A percentile compares a stretch with the other conserved stretches of the same genome.
Evolutionary conservation across 2,888 invertebrate genomes (phyloP).

Genomic region (Clostera curtula): DNA sequence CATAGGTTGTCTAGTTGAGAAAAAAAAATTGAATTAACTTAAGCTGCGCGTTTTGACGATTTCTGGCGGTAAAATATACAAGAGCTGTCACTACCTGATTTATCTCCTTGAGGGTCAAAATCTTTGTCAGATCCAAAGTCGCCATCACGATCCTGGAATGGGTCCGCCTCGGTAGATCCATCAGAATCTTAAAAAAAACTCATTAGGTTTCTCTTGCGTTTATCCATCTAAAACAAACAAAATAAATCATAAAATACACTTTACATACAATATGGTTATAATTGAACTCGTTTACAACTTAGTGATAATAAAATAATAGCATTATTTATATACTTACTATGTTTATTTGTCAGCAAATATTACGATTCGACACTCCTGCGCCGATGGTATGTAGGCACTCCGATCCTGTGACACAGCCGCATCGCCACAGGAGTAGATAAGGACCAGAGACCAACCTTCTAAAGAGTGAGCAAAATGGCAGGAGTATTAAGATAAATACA

Average conservation of each 20-base stretch:
- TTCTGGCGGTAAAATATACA: slow-evolving; percentile 1
- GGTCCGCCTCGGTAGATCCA: slow-evolving; percentile 2
- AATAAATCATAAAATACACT: slow-evolving; percentile 1
- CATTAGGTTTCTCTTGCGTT: slow-evolving; percentile 1
- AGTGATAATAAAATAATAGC: slow-evolving; percentile 1
- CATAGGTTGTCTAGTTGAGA: background rate
- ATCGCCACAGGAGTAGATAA: background rate
- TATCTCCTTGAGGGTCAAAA: slow-evolving; percentile 4
- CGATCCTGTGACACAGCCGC: background rate
- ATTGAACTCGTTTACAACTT: background rate
- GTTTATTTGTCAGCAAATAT: slow-evolving; percentile 1
- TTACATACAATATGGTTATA: slow-evolving; percentile 1
- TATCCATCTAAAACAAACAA: slow-evolving; percentile 4
- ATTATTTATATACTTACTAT: background rate
- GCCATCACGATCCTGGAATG: slow-evolving; percentile 4
- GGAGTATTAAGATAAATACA: too few species aligned
- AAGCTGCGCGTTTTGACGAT: background rate
- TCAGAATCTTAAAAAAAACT: background rate
- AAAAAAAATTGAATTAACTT: background rate
- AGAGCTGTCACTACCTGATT: slow-evolving; percentile 2
- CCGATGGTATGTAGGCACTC: background rate
- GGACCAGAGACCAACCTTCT: too few species aligned
- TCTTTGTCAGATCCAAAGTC: slow-evolving; percentile 4
- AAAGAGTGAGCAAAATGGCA: too few species aligned
- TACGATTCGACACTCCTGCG: slow-evolving; percentile 1